Evolutionary conservation across 2,113 vertebrate species (phyloP), one percentile per base, ranked within the genome.

Genomic region (Nothobranchius furzeri): DNA sequence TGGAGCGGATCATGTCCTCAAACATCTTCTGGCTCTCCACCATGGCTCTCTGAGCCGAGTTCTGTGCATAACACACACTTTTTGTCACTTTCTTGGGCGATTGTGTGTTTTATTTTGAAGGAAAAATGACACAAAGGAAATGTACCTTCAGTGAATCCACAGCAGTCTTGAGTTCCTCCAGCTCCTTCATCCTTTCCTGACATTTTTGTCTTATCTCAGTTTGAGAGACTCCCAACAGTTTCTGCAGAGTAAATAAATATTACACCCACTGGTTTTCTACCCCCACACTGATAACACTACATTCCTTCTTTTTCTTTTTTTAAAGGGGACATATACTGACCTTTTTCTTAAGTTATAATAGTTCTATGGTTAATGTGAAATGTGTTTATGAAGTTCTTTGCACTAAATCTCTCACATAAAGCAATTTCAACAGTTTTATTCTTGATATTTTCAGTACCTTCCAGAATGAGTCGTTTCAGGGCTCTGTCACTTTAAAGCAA

Each of bases 11-110:
- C 93, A 94, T 94, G 64, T 94, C 93, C 64, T 92, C 91, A 24
- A 94, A 94, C 92, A 93, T 93, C 86, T 94, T 94, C 84, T 94
- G 92, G 73, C 93, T 94, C 64, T 94, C 93, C 36, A 90, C 75
- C 93, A 94, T 94, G 79, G 93, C 92, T 78, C 93, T 90, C 63
- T 93, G 92, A 35, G 93, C 93, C 0, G 92, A 93, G 78, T 91
- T 93, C 93, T 94, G 83, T 1, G 40, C 30, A 36, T 37, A 50
- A 82, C n/a, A 55, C 3, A 14, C 13, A 3, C 10, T 42, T 42
- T 11, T 45, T 45, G 43, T 4, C 9, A 12, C 43, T 12, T 11
- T 12, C 11, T 45, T 45, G 43, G 43, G 2, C 10, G 12, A 40
- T 6, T 40, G 7, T 40, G 2, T 30, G 37, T 7, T 8, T 40